Conservation (phyloP, 2,888 invertebrate genomes). For the Psylliodes chrysocephalus region DNA sequence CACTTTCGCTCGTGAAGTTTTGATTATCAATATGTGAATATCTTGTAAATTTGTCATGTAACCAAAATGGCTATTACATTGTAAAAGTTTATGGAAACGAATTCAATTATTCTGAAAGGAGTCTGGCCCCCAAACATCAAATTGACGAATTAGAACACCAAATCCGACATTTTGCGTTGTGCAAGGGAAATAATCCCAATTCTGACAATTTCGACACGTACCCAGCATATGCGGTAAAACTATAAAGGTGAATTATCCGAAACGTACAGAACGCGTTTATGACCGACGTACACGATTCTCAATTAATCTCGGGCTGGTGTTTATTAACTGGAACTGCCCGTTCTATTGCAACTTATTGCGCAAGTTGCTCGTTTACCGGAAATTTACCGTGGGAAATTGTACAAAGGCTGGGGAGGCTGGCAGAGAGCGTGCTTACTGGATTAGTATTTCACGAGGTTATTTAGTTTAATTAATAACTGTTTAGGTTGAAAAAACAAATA, state of each 20-base stretch:
- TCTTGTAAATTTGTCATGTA: no score
- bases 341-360: conserved; percentile 27
- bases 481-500: no score
- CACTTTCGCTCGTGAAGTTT: no score
- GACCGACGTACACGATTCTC: conserved; percentile 15
- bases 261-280: conserved; percentile 2
- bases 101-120: no score
- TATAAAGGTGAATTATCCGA: conserved; percentile 9
- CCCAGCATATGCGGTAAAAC: conserved; percentile 9
- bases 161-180: neutral
- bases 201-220: conserved; percentile 3
- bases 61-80: no score
- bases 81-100: no score
- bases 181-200: neutral
- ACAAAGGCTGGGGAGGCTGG: neutral
- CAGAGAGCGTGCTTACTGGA: neutral
- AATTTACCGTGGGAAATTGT: conserved; percentile 18
- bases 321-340: conserved; percentile 4
- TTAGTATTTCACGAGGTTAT: neutral
- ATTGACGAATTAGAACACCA: neutral
- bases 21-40: no score
- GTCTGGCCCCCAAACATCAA: no score
- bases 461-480: neutral
- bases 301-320: conserved; percentile 1
- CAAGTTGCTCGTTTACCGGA: conserved; percentile 17